Conservation (phyloP, 2,113 vertebrate species). For the Pontoporia blainvillei region DNA sequence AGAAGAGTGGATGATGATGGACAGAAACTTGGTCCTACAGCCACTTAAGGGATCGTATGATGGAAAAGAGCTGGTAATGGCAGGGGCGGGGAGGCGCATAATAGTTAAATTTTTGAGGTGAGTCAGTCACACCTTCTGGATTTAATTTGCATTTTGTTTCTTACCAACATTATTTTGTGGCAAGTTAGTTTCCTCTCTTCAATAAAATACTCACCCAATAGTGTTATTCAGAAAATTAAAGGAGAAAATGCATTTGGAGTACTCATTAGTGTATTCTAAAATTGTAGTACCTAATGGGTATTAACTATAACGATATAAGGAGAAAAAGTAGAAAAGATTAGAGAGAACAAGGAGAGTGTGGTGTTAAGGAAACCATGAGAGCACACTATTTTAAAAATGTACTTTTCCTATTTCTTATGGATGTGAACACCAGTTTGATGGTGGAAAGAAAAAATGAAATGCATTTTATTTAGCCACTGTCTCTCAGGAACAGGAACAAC, state of each 20-base stretch:
- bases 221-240: not conserved
- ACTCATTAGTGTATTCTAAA: not conserved
- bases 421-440: not conserved
- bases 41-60: not conserved
- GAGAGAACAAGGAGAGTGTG: not conserved
- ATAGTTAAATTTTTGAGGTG: not conserved
- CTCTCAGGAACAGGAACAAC: not conserved
- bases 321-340: not conserved
- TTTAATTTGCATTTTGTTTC: not conserved
- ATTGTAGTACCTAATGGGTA: not conserved
- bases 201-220: not conserved
- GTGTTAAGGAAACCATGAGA: not conserved
- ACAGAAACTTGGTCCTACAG: not conserved
- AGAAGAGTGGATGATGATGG: not conserved
- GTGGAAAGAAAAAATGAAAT: not conserved
- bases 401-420: not conserved
- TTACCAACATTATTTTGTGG: not conserved
- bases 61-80: not conserved
- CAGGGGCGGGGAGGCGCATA: fast-evolving
- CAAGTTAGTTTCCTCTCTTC: not conserved
- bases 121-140: not conserved
- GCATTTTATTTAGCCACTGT: not conserved
- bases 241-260: not conserved
- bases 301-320: not conserved
- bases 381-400: not conserved